Evolutionary conservation across 2,113 vertebrate genomes (phyloP).

Genomic region (Microtus oregoni): DNA sequence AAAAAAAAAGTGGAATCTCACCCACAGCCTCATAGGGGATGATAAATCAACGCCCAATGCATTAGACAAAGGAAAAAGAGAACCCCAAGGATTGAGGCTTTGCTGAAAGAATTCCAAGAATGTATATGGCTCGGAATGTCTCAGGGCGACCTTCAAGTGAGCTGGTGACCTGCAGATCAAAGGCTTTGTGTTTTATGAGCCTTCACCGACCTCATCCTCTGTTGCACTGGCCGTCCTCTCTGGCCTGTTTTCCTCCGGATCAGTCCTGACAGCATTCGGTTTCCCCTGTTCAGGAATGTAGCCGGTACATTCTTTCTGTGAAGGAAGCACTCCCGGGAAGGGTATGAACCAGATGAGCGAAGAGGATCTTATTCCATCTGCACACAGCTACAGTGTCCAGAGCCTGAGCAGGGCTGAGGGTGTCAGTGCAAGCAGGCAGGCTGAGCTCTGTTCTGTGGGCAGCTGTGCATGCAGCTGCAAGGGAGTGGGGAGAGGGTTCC

Average conservation of each 20-base stretch:
- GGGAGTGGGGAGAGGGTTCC: neutral
- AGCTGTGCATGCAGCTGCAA: neutral
- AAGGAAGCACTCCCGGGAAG: slow-evolving; percentile 62
- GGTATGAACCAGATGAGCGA: slow-evolving; percentile 42
- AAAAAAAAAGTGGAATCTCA: slow-evolving; percentile 58
- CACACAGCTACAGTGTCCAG: slow-evolving; percentile 46
- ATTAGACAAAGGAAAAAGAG: slow-evolving; percentile 1
- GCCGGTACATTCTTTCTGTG: slow-evolving; percentile 69
- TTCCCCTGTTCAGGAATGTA: slow-evolving; percentile 78
- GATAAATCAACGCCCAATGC: slow-evolving; percentile 61
- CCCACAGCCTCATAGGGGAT: neutral
- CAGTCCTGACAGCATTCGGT: slow-evolving; percentile 67
- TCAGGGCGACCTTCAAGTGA: slow-evolving; percentile 51
- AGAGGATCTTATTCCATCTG: slow-evolving; percentile 72
- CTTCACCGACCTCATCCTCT: neutral
- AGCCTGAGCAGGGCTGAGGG: neutral
- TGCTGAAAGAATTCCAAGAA: slow-evolving; percentile 72
- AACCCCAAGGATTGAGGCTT: slow-evolving; percentile 45
- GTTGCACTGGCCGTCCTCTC: neutral
- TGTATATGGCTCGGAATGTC: slow-evolving; percentile 50
- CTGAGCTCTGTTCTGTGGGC: neutral
- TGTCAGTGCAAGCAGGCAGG: slow-evolving; percentile 7
- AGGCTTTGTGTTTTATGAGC: slow-evolving; percentile 68
- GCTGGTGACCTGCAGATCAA: slow-evolving; percentile 67
- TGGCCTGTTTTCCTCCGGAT: slow-evolving; percentile 65